Base-by-base conservation (phyloP, 2,888 invertebrate species). In the Diloba caeruleocephala region DNA sequence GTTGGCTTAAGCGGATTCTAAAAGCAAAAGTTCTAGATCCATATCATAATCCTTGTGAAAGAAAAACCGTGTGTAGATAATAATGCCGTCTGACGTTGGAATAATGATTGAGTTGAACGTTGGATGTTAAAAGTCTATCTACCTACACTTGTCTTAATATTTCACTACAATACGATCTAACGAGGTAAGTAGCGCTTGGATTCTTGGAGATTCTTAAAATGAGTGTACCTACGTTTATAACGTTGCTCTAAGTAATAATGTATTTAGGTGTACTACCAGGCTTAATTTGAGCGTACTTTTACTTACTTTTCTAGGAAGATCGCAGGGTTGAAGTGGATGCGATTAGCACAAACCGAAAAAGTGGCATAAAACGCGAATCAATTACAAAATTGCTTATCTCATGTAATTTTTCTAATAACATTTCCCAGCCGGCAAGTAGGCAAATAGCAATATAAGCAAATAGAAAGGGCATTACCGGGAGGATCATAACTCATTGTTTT, bases 401-500 rank as follows among this genome's bases (percentile, higher is more conserved):
- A 74, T 62, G 77, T 77, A 77, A 78, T 77, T 71, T 73, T 69
- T 63, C 66, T 75, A n/a, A n/a, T n/a, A n/a, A n/a, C n/a, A n/a
- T n/a, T n/a, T n/a, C n/a, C n/a, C n/a, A n/a, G 74, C 79, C 65
- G 59, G 76, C 73, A 79, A 83, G 78, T 82, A 81, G 69, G 78
- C 80, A 77, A 88, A 87, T 86, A 86, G 81, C 77, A 80, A 88
- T 89, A 89, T 88, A 87, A 88, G 80, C 80, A 80, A 83, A 89
- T 88, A 88, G 90, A 87, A 77, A 88, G 86, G 78, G 76, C 78
- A 84, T 84, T 82, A 83, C 80, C 81, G 75, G 79, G 75, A 68
- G 82, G 80, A 84, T 85, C 89, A 89, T 91, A 90, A 89, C 81
- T 90, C 87, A 88, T 87, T 89, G 88, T 88, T 90, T 89, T 86